These are phyloP conservation scores for Altica lythri DNA, from an alignment of 2,888 invertebrate genomes.

Conservation along the genomic window DNA sequence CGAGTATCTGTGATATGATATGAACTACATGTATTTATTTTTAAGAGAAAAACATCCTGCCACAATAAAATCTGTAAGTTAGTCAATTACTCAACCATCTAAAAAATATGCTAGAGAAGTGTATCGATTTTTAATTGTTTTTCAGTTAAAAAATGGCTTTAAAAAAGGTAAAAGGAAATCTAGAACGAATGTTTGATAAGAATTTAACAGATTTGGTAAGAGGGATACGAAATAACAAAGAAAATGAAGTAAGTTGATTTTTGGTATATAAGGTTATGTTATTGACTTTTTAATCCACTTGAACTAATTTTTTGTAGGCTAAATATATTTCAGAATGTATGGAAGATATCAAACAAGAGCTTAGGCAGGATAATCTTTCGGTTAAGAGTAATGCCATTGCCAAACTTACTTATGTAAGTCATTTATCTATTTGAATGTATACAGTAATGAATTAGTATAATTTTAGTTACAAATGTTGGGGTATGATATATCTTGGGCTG, in stretches of 20 bases:
- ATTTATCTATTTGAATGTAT: background rate
- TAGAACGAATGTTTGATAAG: slow-evolving; percentile 99
- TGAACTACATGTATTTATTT: slow-evolving; percentile 33
- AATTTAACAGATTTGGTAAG: slow-evolving; percentile 98
- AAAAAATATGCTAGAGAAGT: slow-evolving; percentile 20
- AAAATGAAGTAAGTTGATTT: slow-evolving; percentile 88
- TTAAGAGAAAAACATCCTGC: slow-evolving; percentile 22
- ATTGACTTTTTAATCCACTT: slow-evolving; percentile 21
- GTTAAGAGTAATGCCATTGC: slow-evolving; percentile 99
- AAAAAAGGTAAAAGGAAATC: slow-evolving; percentile 97
- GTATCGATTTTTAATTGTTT: slow-evolving; percentile 36
- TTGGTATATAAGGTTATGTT: slow-evolving; percentile 33
- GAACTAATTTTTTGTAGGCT: slow-evolving; percentile 65
- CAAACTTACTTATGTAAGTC: slow-evolving; percentile 96
- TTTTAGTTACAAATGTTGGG: slow-evolving; percentile 99
- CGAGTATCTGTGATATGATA: slow-evolving; percentile 38
- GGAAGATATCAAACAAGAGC: slow-evolving; percentile 98
- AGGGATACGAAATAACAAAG: slow-evolving; percentile 99
- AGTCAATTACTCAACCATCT: background rate
- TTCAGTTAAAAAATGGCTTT: slow-evolving; percentile 75
- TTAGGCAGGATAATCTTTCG: slow-evolving; percentile 95
- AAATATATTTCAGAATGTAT: slow-evolving; percentile 99
- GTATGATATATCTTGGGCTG: slow-evolving; percentile 99
- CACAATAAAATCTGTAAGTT: slow-evolving; percentile 29
- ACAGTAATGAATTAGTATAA: slow-evolving; percentile 29